Base-by-base conservation (phyloP, 2,888 invertebrate species). In the Zaprionus lineosus region DNA sequence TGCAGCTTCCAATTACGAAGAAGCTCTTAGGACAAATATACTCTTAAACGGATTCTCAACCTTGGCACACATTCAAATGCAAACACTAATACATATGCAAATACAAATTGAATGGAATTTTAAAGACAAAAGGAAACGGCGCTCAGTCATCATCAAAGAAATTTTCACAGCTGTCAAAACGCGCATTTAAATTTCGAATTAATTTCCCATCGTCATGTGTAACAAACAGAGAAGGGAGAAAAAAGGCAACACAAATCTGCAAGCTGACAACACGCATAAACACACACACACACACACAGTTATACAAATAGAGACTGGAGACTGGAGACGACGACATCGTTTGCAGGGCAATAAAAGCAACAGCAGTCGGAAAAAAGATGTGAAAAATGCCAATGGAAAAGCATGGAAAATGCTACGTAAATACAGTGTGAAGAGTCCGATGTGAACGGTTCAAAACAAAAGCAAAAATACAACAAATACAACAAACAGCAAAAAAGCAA, bases 181-280 rank as follows among this genome's bases (percentile, higher is more conserved):
- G 76, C 84, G 71, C 68, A 82, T 86, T 82, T 82, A 82, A 86
- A 86, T 86, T 86, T 82, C 82, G 86, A 82, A 82, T 82, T 82
- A 74, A 86, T 82, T 84, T 86, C 65, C 47, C 67, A 69, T 69
- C 68, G 65, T 65, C 77, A 71, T 73, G 77, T 65, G 52, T 44
- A 40, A 41, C 18, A 48, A 43, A 31, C n/a, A n/a, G n/a, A n/a
- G n/a, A n/a, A n/a, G n/a, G n/a, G n/a, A n/a, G n/a, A n/a, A n/a
- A n/a, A n/a, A n/a, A n/a, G n/a, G n/a, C n/a, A 57, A 63, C 60
- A 53, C 41, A 72, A 67, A 77, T 73, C 61, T 79, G 76, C 83
- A 73, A 81, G 81, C 64, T 71, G 71, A 65, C 71, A 78, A 68
- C 67, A 57, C 18, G 44, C 29, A 47, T 29, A 21, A 8, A 16